Evolutionary conservation across 23 tunicate genomes (phyloP), one percentile per base, ranked within the genome.

Genomic region (Halocynthia aurantium): DNA sequence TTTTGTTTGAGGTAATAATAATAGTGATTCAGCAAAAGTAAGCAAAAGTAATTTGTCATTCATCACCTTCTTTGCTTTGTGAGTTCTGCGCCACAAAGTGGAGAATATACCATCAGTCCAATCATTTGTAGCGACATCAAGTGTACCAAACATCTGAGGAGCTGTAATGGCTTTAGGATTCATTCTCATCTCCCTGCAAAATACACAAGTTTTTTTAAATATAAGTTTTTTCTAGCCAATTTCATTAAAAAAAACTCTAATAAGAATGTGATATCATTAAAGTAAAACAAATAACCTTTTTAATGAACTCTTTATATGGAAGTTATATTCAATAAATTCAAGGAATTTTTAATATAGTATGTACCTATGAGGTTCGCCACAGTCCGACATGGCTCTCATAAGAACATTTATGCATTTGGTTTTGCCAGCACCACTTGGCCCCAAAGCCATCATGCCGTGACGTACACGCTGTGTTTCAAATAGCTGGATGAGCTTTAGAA

Each of bases 111-210:
- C 99, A 58, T 96, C 99, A 11, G 99, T 96, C 99, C 99, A 96
- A 72, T 96, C 99, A 71, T 96, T 96, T 5, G 99, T 96, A 53
- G 99, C 96, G 66, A 96, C 99, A 67, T 96, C 99, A 55, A 96
- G 82, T 5, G 99, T 89, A 9, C 99, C 99, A 77, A 96, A 96
- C 99, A 96, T 96, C 80, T 96, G 99, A 20, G 99, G 99, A 15
- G 99, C 99, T 44, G 99, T 96, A 81, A 96, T 96, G 40, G 99
- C 99, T 83, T 96, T 96, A 72, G 99, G 99, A 84, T 96, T 96
- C 99, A 96, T 96, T 75, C 99, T 79, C 96, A 96, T 90, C 78
- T 96, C 99, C 69, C 96, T 87, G 76, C 6, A 57, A 10, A 80
- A 18, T 15, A 73, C 2, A 73, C n/a, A n/a, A n/a, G n/a, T n/a